A percentile compares a stretch with the other conserved stretches of the same genome.
Conservation (phyloP, 2,797 vertebrate species). For the Smutsia gigantea region DNA sequence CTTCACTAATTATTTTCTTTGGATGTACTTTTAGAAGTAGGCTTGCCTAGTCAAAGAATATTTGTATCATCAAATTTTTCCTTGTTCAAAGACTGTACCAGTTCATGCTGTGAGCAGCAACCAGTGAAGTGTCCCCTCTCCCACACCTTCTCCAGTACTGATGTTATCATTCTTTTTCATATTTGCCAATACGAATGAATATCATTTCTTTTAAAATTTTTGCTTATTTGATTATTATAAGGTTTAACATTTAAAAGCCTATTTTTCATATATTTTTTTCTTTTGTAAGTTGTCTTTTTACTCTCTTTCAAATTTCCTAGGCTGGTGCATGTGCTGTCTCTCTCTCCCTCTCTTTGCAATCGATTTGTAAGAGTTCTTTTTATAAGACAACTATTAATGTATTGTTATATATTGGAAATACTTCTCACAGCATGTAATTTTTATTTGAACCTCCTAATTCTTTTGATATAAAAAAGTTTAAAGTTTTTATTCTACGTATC, state of each 20-base stretch:
- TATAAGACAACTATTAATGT: neutral
- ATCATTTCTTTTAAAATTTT: neutral
- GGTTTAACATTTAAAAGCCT: neutral
- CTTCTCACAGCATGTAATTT: neutral
- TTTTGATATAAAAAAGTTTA: neutral
- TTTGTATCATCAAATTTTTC: neutral
- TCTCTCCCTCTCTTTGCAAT: neutral
- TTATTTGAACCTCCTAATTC: neutral
- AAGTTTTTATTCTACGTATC: neutral
- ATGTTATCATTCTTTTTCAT: neutral
- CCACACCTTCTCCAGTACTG: neutral
- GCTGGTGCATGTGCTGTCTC: neutral
- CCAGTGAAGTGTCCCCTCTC: neutral
- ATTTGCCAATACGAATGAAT: neutral
- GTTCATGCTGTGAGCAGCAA: neutral
- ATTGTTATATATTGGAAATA: neutral
- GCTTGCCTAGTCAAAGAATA: neutral
- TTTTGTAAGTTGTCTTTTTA: neutral
- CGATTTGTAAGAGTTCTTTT: neutral
- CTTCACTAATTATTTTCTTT: slow-evolving; percentile 49
- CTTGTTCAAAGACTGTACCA: neutral
- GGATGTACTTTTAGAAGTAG: neutral
- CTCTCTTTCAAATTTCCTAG: neutral
- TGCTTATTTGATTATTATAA: neutral
- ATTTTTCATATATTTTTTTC: neutral